Evolutionary conservation across 2,888 invertebrate genomes (phyloP).

Genomic region (Tachina fera): DNA sequence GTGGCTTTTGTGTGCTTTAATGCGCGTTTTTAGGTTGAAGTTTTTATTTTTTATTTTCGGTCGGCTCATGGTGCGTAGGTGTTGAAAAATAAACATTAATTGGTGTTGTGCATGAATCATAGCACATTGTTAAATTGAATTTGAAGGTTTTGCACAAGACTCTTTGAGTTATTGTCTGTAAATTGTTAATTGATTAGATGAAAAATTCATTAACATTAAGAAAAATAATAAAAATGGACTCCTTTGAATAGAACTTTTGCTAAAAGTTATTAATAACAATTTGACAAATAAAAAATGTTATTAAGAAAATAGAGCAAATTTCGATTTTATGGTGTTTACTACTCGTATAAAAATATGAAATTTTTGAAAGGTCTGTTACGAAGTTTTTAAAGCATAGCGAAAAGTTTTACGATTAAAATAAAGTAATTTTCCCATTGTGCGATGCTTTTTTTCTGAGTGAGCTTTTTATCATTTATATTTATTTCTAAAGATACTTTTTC

Average conservation of each 20-base stretch:
- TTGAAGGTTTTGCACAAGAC: slow-evolving; percentile 55
- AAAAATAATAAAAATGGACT: background rate
- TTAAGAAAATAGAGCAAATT: too few relatives aligned
- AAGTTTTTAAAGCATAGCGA: too few relatives aligned
- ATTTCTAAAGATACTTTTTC: too few relatives aligned
- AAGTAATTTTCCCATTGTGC: too few relatives aligned
- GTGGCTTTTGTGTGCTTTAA: background rate
- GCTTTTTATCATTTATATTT: too few relatives aligned
- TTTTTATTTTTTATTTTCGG: background rate
- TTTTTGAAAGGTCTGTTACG: too few relatives aligned
- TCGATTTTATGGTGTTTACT: too few relatives aligned
- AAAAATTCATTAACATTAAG: slow-evolving; percentile 36
- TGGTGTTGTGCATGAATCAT: slow-evolving; percentile 70
- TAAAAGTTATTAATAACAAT: background rate
- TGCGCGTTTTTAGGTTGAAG: background rate
- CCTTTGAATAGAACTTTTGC: background rate
- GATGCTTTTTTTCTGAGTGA: too few relatives aligned
- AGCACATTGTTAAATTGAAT: slow-evolving; percentile 63
- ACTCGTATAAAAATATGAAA: too few relatives aligned
- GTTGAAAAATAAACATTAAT: slow-evolving; percentile 68
- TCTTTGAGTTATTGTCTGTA: slow-evolving; percentile 48
- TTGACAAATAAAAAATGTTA: too few relatives aligned
- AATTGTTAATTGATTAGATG: slow-evolving; percentile 62
- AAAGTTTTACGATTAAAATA: too few relatives aligned
- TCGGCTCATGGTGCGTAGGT: slow-evolving; percentile 60